Base-by-base conservation (phyloP, 2,888 invertebrate species). In the Hydriomena furcata region DNA sequence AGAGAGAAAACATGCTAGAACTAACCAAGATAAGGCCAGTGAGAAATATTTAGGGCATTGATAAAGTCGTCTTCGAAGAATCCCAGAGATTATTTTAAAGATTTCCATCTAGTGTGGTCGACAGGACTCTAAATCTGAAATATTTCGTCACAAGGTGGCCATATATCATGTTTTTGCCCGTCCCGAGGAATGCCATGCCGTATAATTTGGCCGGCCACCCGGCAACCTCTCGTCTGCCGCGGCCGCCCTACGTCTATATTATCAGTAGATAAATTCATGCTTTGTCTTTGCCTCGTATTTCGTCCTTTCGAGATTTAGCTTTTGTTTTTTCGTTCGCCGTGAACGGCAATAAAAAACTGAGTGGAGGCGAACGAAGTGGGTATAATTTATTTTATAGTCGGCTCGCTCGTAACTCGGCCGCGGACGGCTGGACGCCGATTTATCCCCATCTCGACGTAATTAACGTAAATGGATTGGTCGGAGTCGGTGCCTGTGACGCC, bases 371-470 rank as follows among this genome's bases (percentile, higher is more conserved):
- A 82, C 85, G 87, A 86, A 89, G 88, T 88, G 89, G 88, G 87
- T 89, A 89, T 90, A 90, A 90, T 90, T 90, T 90, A 90, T 90
- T 90, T 90, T 88, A 90, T 90, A 87, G 89, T 82, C 85, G 81
- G 84, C 76, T 83, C 83, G 87, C 84, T 90, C 90, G 88, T 90
- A 89, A 89, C 89, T 87, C 83, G 88, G 72, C 85, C 80, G 83
- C 87, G 87, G 88, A 87, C 87, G 85, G 83, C 82, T 88, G 85
- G 87, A 85, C 87, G 85, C 83, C 88, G 87, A 88, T 87, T 84
- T 89, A 89, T 88, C 83, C 90, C 86, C 84, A 87, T 85, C 86
- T 83, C 81, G 63, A 73, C 76, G 86, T 85, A 89, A 90, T 90
- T 90, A 90, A 89, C 86, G 84, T 88, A 90, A 90, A 90, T 88